These are phyloP conservation scores for Gobio gobio DNA, from an alignment of 2,113 vertebrate species.

Conservation along the genomic window DNA sequence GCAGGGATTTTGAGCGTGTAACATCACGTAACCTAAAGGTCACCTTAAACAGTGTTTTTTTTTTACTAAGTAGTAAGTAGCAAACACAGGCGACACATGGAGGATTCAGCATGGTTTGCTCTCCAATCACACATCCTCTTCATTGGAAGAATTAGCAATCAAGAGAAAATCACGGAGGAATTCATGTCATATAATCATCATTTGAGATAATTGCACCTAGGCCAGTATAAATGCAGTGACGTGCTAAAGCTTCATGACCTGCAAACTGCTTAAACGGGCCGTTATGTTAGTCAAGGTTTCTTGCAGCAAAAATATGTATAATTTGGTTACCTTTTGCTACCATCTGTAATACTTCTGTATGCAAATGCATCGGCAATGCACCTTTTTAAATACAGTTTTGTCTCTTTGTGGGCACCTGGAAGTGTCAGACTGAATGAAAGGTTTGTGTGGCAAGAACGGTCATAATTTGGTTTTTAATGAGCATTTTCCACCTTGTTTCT, in stretches of 20 bases:
- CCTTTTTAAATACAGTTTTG: neutral
- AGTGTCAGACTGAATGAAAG: neutral
- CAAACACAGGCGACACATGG: neutral
- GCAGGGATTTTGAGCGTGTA: neutral
- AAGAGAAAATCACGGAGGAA: neutral
- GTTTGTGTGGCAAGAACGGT: neutral
- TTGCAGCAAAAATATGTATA: neutral
- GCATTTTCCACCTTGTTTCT: neutral
- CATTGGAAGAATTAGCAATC: conserved; percentile 1
- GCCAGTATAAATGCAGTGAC: neutral
- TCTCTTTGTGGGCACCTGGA: neutral
- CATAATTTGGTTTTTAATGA: neutral
- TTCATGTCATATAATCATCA: conserved; percentile 15
- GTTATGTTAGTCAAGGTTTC: neutral
- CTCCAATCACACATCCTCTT: conserved; percentile 8
- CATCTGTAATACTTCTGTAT: neutral
- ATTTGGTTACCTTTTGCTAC: neutral
- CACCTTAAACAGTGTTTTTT: neutral
- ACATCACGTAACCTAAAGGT: neutral
- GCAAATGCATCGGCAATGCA: neutral
- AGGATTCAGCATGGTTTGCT: neutral
- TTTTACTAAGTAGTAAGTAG: neutral
- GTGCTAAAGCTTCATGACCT: neutral
- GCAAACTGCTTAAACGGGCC: neutral
- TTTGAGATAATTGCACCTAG: conserved; percentile 1